A percentile compares a stretch with the other conserved stretches of the same genome.
These are phyloP conservation scores for Synergus umbraculus DNA, from an alignment of 2,888 invertebrate genomes.

Conservation along the genomic window DNA sequence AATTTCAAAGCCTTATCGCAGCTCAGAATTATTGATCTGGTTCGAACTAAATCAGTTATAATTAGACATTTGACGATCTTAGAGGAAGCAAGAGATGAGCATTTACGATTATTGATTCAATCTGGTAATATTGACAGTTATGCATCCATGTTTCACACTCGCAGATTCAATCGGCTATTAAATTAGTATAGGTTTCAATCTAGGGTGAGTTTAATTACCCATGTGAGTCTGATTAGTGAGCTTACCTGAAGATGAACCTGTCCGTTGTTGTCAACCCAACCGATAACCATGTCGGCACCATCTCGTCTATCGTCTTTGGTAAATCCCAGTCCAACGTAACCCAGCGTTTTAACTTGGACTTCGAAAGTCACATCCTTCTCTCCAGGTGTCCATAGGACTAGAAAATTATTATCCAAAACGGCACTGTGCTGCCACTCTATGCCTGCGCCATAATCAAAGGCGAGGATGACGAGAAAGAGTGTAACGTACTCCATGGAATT, in stretches of 20 bases:
- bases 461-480: slow-evolving; percentile 59
- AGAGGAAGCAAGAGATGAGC: too few relatives aligned
- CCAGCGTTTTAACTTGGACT: slow-evolving; percentile 89
- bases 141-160: not conserved
- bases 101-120: not conserved
- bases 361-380: slow-evolving; percentile 89
- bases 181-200: not conserved
- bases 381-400: slow-evolving; percentile 86
- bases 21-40: not conserved
- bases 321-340: slow-evolving; percentile 93
- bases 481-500: slow-evolving; percentile 62
- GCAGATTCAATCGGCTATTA: too few relatives aligned
- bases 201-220: not conserved
- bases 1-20: not conserved
- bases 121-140: not conserved
- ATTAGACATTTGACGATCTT: too few relatives aligned
- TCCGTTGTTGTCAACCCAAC: slow-evolving; percentile 90
- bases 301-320: slow-evolving; percentile 88
- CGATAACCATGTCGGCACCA: slow-evolving; percentile 92
- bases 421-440: slow-evolving; percentile 81
- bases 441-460: slow-evolving; percentile 60
- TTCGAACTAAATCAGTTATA: too few relatives aligned
- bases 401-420: slow-evolving; percentile 80
- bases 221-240: slow-evolving; percentile 58
- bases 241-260: slow-evolving; percentile 90